Evolutionary conservation across 2,797 vertebrate species (phyloP).

Genomic region (Aeoliscus strigatus): DNA sequence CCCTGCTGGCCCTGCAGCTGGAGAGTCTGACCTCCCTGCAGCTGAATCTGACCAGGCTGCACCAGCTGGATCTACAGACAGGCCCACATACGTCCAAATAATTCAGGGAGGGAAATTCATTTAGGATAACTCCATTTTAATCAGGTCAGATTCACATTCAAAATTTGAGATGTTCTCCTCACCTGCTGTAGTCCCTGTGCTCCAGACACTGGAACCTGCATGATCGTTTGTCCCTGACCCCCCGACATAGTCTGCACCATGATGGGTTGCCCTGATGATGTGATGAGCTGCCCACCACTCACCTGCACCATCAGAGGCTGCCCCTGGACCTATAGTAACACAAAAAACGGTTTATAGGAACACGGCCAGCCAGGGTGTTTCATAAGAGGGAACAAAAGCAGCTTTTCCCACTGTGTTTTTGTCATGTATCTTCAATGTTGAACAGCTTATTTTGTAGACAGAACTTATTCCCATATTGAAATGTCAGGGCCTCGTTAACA

Average conservation of each 20-base stretch:
- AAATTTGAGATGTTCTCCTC: constrained; percentile 19
- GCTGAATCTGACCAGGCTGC: constrained; percentile 96
- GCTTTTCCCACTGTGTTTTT: background rate
- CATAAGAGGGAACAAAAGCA: background rate
- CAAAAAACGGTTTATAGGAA: constrained; percentile 22
- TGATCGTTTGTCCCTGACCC: constrained; percentile 95
- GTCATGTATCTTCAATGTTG: background rate
- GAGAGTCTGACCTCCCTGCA: constrained; percentile 94
- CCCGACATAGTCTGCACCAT: constrained; percentile 98
- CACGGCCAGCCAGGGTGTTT: background rate
- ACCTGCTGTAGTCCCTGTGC: constrained; percentile 97
- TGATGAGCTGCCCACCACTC: constrained; percentile 97
- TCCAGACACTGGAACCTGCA: constrained; percentile 96
- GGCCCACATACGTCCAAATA: background rate
- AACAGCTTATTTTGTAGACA: too few relatives aligned
- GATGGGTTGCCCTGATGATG: constrained; percentile 97
- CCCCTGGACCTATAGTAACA: constrained; percentile 84
- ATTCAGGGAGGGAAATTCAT: too few relatives aligned
- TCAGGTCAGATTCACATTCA: background rate
- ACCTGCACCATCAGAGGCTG: constrained; percentile 99
- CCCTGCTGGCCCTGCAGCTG: constrained; percentile 97
- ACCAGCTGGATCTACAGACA: constrained; percentile 90
- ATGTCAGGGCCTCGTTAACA: too few relatives aligned
- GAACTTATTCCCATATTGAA: too few relatives aligned
- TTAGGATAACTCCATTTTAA: too few relatives aligned